A percentile compares a stretch with the other conserved stretches of the same genome.
Conservation (phyloP, 37 sponge, comb jelly and placozoan genomes). For the Halichondria panicea region DNA sequence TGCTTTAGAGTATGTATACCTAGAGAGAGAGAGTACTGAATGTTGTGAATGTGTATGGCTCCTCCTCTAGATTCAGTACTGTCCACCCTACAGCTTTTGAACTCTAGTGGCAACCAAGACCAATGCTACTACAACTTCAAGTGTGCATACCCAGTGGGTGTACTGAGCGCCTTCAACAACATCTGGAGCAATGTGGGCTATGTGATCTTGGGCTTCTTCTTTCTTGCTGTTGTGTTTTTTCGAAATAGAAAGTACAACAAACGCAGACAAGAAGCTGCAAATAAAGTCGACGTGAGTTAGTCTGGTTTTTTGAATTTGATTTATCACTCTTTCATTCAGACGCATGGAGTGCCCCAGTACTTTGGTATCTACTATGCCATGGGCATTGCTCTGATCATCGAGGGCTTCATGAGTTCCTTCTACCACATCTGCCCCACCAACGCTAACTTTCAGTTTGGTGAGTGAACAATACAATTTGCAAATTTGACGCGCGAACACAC, state of each 20-base stretch:
- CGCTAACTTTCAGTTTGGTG: constrained; percentile 94
- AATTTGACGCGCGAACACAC: no score
- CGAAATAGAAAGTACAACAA: no score
- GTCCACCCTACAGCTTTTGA: constrained; percentile 20
- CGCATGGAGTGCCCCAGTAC: constrained; percentile 79
- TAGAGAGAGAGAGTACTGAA: no score
- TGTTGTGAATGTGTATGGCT: neutral
- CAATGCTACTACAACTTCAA: constrained; percentile 94
- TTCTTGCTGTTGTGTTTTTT: no score
- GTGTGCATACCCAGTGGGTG: constrained; percentile 82
- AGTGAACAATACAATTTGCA: no score
- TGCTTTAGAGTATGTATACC: no score
- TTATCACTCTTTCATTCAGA: no score
- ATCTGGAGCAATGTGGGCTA: constrained; percentile 92
- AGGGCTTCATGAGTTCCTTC: constrained; percentile 80
- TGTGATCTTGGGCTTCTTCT: constrained; percentile 73
- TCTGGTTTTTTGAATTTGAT: no score
- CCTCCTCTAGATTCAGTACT: neutral
- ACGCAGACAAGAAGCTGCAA: no score
- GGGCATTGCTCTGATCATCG: constrained; percentile 67
- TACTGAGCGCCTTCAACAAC: constrained; percentile 70
- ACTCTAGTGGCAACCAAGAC: constrained; percentile 87
- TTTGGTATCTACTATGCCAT: constrained; percentile 90
- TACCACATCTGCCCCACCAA: constrained; percentile 93
- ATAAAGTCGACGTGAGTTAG: no score